These are phyloP conservation scores for Medauroidea extradentata DNA, from an alignment of 1,140 invertebrate species.

Conservation along the genomic window DNA sequence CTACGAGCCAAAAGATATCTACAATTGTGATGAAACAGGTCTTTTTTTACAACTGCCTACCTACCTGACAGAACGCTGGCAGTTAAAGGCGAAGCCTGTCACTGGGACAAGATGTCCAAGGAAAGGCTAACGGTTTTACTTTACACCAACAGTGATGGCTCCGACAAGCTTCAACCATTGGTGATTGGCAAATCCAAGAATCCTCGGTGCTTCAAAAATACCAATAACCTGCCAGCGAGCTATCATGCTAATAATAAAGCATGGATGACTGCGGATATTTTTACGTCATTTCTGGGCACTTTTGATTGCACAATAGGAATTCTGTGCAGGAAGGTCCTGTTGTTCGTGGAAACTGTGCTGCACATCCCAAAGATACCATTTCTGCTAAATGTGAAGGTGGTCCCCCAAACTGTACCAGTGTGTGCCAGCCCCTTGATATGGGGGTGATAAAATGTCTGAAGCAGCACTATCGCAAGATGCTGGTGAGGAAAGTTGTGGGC, in stretches of 20 bases:
- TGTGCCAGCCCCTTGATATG: neutral
- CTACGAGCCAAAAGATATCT: constrained; percentile 39
- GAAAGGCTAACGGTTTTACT: constrained; percentile 44
- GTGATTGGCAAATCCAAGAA: constrained; percentile 46
- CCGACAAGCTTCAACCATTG: constrained; percentile 43
- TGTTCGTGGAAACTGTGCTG: constrained; percentile 48
- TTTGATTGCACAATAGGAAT: constrained; percentile 32
- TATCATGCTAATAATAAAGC: constrained; percentile 41
- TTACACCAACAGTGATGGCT: constrained; percentile 40
- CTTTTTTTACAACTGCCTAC: constrained; percentile 41
- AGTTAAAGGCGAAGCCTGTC: constrained; percentile 39
- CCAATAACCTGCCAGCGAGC: constrained; percentile 34
- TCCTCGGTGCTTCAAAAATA: constrained; percentile 43
- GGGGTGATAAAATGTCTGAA: neutral
- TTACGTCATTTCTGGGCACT: constrained; percentile 18
- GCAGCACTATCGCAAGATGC: neutral
- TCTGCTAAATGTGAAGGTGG: constrained; percentile 36
- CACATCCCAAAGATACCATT: constrained; percentile 27
- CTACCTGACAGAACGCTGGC: constrained; percentile 41
- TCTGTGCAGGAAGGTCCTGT: constrained; percentile 41
- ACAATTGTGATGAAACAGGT: constrained; percentile 45
- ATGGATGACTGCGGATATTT: constrained; percentile 32
- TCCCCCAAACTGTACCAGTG: constrained; percentile 33
- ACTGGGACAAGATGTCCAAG: constrained; percentile 45
- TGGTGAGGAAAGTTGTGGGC: neutral